Percentiles rank a stretch among this genome's conserved stretches.
Conservation (phyloP, 2,888 invertebrate genomes). For the Sphaerophoria rueppellii region DNA sequence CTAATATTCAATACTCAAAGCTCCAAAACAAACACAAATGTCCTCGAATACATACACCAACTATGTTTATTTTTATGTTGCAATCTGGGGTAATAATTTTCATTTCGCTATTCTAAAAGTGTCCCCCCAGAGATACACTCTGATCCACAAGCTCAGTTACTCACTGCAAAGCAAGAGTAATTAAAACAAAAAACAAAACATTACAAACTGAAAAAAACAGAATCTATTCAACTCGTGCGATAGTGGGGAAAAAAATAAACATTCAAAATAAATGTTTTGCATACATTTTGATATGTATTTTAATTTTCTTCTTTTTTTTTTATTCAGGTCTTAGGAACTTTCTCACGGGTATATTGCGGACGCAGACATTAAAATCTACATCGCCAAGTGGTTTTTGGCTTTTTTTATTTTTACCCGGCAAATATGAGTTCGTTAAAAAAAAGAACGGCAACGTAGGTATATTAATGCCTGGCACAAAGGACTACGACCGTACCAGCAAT, state of each 20-base stretch:
- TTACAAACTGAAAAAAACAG: neutral
- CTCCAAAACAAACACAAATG: slow-evolving; percentile 55
- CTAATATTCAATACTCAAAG: slow-evolving; percentile 57
- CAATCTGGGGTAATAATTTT: slow-evolving; percentile 56
- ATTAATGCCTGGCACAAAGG: slow-evolving; percentile 25
- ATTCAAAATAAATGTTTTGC: slow-evolving; percentile 50
- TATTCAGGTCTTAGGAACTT: slow-evolving; percentile 1
- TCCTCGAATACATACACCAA: slow-evolving; percentile 10
- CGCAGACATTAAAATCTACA: slow-evolving; percentile 51
- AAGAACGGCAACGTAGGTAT: neutral
- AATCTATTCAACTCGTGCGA: slow-evolving; percentile 36
- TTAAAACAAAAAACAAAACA: slow-evolving; percentile 33
- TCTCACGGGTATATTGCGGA: slow-evolving; percentile 4
- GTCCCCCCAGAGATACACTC: slow-evolving; percentile 29
- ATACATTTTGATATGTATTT: slow-evolving; percentile 60
- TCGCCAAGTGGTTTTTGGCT: slow-evolving; percentile 58
- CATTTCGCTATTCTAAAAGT: slow-evolving; percentile 38
- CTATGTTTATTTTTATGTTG: slow-evolving; percentile 16
- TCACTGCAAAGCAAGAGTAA: slow-evolving; percentile 35
- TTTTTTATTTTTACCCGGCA: slow-evolving; percentile 61
- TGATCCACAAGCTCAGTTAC: slow-evolving; percentile 2
- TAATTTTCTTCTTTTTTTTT: slow-evolving; percentile 34
- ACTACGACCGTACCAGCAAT: neutral
- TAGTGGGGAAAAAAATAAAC: slow-evolving; percentile 30
- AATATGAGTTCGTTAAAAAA: slow-evolving; percentile 16